Conservation (phyloP, 2,888 invertebrate species). For the Erebia palarica region DNA sequence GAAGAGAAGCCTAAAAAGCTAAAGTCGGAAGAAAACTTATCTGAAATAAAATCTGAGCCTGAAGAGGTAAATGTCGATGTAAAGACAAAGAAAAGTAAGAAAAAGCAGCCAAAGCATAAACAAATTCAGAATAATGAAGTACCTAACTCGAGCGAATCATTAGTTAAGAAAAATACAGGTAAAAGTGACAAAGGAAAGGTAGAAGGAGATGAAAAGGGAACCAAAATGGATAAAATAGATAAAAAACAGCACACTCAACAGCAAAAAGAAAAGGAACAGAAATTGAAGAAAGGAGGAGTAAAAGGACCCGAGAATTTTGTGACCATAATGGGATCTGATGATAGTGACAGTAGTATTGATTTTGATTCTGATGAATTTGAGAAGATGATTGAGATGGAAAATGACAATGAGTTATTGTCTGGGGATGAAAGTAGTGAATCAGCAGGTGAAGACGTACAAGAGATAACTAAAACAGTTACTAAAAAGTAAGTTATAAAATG, state of each 20-base stretch:
- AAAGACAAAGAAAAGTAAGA: slow-evolving; percentile 41
- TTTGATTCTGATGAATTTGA: slow-evolving; percentile 74
- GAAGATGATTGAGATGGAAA: slow-evolving; percentile 56
- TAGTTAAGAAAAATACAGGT: slow-evolving; percentile 21
- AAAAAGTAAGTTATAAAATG: slow-evolving; percentile 4
- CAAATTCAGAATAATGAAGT: slow-evolving; percentile 37
- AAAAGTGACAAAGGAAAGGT: slow-evolving; percentile 30
- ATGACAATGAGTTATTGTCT: slow-evolving; percentile 46
- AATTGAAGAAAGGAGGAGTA: slow-evolving; percentile 55
- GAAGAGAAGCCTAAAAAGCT: slow-evolving; percentile 38
- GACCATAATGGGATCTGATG: slow-evolving; percentile 51
- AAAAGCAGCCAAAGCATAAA: slow-evolving; percentile 50
- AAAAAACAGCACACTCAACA: slow-evolving; percentile 52
- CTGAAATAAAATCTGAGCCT: slow-evolving; percentile 32
- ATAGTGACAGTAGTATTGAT: slow-evolving; percentile 57
- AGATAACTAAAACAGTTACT: neutral
- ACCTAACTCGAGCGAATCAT: neutral
- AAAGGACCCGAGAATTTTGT: slow-evolving; percentile 61
- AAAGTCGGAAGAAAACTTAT: slow-evolving; percentile 40
- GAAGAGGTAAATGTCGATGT: slow-evolving; percentile 21
- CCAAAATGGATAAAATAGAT: slow-evolving; percentile 7
- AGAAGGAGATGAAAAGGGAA: neutral
- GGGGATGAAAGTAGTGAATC: slow-evolving; percentile 43
- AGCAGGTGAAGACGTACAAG: slow-evolving; percentile 28
- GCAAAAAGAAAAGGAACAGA: slow-evolving; percentile 50